Base-by-base conservation (phyloP, 2,113 vertebrate species). In the Sylvicapra grimmia region DNA sequence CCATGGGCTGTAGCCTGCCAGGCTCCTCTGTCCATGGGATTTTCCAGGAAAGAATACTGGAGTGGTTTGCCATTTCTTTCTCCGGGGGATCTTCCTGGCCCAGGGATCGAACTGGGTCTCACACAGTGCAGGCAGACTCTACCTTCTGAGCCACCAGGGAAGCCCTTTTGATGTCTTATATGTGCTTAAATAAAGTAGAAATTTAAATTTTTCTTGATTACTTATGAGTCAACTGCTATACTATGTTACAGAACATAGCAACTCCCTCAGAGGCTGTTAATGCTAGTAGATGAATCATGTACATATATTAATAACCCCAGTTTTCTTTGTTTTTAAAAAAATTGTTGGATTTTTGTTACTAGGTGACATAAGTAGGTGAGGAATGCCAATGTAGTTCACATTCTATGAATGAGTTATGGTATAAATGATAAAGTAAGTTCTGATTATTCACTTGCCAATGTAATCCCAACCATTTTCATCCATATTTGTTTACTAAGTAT, bases 151-250 rank as follows among this genome's bases (percentile, higher is more conserved):
- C n/a, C 68, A 40, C 21, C 21, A 72, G 19, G n/a, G 19, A 40
- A 72, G 68, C 68, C 68, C 19, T 72, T 72, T 77, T 44, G 11
- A 14, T 44, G 95, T 72, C 72, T 90, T 90, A 83, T 36, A 53
- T 92, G 21, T 94, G 49, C 96, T 98, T 61, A 63, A 44, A 44
- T 83, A 92, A 91, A 83, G 83, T 80, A 47, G 19, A 92, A 96
- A 96, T 94, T 97, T 77, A 91, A 96, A 93, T 5, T 86, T 97
- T 96, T 88, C 65, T 95, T 96, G 82, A 95, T 97, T 93, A 93
- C 58, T 89, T 87, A 86, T 83, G 58, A 96, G 82, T 87, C 86
- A 89, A 97, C 27, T 89, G 54, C 31, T 63, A 0, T 83, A 36
- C 16, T 63, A 2, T 91, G 72, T 79, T 86, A 91, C 1, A 89